Evolutionary conservation across 2,797 vertebrate genomes (phyloP).

Genomic region (Neosalanx taihuensis): DNA sequence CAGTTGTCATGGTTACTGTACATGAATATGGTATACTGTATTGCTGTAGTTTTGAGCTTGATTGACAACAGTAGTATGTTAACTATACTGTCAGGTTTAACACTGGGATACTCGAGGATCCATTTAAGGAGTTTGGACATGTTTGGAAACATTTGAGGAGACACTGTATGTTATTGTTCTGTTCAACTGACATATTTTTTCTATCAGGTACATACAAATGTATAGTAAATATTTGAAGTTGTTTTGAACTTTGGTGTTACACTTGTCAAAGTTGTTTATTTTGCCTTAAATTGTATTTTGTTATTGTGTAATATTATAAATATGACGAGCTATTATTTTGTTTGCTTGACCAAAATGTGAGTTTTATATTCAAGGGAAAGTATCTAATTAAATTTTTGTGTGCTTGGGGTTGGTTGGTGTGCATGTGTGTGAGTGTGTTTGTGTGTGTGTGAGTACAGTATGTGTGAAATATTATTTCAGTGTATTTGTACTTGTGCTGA

Average conservation of each 20-base stretch:
- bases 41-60: constrained; percentile 20
- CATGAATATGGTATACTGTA: constrained; percentile 20
- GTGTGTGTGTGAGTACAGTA: constrained; percentile 12
- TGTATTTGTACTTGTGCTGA: constrained; percentile 41
- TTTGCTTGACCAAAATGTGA: constrained; percentile 78
- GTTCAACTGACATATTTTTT: constrained; percentile 73
- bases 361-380: constrained; percentile 62
- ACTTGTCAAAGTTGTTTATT: constrained; percentile 53
- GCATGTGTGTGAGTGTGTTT: constrained; percentile 30
- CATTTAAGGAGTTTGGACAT: constrained; percentile 24
- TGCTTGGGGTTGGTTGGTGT: constrained; percentile 7
- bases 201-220: constrained; percentile 69
- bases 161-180: constrained; percentile 18
- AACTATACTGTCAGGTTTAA: constrained; percentile 12
- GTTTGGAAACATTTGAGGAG: background rate
- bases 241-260: constrained; percentile 58
- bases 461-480: constrained; percentile 11
- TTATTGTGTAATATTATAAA: constrained; percentile 55
- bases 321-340: constrained; percentile 45
- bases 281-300: constrained; percentile 68
- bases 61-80: constrained; percentile 28
- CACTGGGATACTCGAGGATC: constrained; percentile 27
- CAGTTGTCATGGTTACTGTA: constrained; percentile 21
- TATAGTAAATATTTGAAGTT: constrained; percentile 47
- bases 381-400: constrained; percentile 55